phyloP scores from a whole-genome alignment of 2,797 vertebrate species.

The Masticophis lateralis region DNA sequence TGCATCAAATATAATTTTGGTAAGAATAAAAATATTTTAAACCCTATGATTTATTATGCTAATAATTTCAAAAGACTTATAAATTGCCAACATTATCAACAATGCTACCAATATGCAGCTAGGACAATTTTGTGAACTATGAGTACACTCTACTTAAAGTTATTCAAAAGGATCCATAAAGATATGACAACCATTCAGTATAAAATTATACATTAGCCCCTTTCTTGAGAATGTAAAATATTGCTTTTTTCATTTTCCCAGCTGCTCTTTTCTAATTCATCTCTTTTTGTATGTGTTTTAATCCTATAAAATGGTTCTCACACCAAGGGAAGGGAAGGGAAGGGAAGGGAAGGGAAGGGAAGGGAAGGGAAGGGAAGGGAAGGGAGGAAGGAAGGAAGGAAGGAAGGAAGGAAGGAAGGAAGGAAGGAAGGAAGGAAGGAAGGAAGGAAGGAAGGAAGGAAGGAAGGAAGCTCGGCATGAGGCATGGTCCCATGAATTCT shows the following conservation, averaged over 20 bases:
- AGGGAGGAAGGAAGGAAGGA: neutral
- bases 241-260: neutral
- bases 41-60: neutral
- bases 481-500: neutral
- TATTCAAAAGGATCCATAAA: neutral
- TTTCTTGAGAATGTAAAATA: neutral
- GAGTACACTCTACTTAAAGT: neutral
- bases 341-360: too few species aligned
- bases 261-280: neutral
- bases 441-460: neutral
- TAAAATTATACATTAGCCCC: neutral
- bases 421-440: neutral
- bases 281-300: neutral
- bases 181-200: neutral
- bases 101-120: neutral
- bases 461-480: neutral
- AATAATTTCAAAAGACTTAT: neutral
- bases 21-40: neutral
- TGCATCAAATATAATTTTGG: neutral
- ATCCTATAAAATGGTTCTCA: neutral
- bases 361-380: neutral
- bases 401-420: too few species aligned
- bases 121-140: neutral
- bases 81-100: neutral
- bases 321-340: neutral